A percentile compares a stretch with the other conserved stretches of the same genome.
phyloP scores from a whole-genome alignment of 2,113 vertebrate genomes.

The Cyanoramphus novaezelandiae region DNA sequence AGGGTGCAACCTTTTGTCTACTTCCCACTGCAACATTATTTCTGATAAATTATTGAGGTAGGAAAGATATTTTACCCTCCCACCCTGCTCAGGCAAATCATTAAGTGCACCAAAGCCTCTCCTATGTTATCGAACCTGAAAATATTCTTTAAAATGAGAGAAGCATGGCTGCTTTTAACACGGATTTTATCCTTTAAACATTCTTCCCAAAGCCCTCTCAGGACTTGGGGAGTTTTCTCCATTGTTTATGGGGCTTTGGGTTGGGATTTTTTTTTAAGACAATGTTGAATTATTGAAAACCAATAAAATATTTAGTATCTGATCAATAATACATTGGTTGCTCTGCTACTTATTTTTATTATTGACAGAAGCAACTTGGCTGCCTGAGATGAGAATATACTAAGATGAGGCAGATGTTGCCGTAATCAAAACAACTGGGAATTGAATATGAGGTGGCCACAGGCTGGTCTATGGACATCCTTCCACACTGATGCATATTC shows the following conservation, averaged over 20 bases:
- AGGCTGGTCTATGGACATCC: not conserved
- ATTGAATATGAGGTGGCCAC: not conserved
- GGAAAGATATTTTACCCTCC: not conserved
- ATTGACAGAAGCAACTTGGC: constrained; percentile 3
- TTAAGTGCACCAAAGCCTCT: constrained; percentile 21
- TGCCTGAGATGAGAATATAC: not conserved
- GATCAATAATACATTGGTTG: constrained; percentile 50
- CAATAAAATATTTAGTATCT: constrained; percentile 50
- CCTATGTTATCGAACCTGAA: not conserved
- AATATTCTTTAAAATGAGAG: not conserved
- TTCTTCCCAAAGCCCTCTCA: not conserved
- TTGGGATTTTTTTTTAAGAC: not conserved
- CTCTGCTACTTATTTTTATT: constrained; percentile 22
- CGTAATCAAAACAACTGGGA: not conserved
- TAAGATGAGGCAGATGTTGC: not conserved
- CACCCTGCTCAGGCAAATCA: not conserved
- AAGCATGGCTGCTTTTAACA: constrained; percentile 7
- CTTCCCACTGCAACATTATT: constrained; percentile 5
- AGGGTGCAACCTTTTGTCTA: not conserved
- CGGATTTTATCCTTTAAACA: not conserved
- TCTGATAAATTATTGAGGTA: constrained; percentile 55
- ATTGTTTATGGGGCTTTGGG: not conserved
- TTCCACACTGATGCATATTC: not conserved
- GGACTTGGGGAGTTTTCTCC: not conserved
- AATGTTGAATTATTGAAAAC: constrained; percentile 53